A percentile compares a stretch with the other conserved stretches of the same genome.
phyloP scores from a whole-genome alignment of 2,797 vertebrate genomes.

The Sebastes itinus region DNA sequence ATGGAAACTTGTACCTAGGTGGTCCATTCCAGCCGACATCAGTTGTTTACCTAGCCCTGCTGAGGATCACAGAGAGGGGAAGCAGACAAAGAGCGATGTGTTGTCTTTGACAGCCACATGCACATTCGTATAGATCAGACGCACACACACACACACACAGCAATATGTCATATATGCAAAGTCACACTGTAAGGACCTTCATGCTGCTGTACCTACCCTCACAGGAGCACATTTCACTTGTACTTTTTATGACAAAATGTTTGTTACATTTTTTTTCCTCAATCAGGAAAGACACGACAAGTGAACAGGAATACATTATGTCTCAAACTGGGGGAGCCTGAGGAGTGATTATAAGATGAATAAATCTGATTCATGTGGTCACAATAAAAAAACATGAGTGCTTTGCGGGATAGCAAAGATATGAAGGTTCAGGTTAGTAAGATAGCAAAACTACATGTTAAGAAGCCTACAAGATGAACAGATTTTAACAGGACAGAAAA shows the following conservation, averaged over 20 bases:
- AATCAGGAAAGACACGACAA: not conserved
- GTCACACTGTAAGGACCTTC: not conserved
- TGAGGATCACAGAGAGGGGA: slow-evolving; percentile 71
- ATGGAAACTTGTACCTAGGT: slow-evolving; percentile 86
- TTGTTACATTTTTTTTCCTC: not conserved
- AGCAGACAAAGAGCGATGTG: slow-evolving; percentile 73
- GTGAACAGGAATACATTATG: not conserved
- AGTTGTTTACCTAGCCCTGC: slow-evolving; percentile 80
- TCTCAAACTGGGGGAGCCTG: not conserved
- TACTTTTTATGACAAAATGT: too few species aligned
- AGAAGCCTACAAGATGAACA: not conserved
- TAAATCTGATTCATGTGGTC: not conserved
- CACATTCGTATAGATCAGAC: slow-evolving; percentile 36
- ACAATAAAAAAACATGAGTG: not conserved
- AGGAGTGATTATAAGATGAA: not conserved
- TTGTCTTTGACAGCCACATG: slow-evolving; percentile 71
- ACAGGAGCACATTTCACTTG: not conserved
- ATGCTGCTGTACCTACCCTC: not conserved
- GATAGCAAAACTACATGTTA: not conserved
- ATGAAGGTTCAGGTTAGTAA: not conserved
- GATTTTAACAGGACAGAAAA: not conserved
- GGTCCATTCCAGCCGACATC: slow-evolving; percentile 82
- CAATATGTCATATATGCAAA: too few species aligned
- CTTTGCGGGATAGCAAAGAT: not conserved
- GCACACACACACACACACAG: not conserved